Percentiles rank a stretch among this genome's conserved stretches.
These are phyloP conservation scores for Strigamia maritima DNA, from an alignment of 2,888 invertebrate genomes.

Conservation along the genomic window DNA sequence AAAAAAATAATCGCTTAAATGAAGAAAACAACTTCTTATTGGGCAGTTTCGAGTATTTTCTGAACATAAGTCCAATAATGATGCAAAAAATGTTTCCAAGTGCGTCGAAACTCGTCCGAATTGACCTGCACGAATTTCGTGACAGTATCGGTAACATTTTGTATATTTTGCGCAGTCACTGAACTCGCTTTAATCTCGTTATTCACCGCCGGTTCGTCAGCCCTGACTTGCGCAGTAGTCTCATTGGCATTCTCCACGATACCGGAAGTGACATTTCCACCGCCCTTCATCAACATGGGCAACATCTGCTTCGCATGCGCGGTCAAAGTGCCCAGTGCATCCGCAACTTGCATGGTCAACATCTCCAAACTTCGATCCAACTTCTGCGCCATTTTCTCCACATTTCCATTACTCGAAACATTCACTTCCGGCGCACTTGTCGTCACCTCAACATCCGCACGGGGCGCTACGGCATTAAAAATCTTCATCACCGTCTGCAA, in stretches of 20 bases:
- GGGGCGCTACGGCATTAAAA: conserved; percentile 35
- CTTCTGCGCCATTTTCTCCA: conserved; percentile 17
- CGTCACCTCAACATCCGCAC: background rate
- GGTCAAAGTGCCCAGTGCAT: conserved; percentile 24
- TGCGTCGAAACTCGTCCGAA: conserved; percentile 37
- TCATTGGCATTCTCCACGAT: conserved; percentile 22
- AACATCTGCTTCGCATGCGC: conserved; percentile 35
- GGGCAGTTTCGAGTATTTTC: conserved; percentile 34
- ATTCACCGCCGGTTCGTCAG: background rate
- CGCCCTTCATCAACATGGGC: conserved; percentile 1
- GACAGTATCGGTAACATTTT: conserved; percentile 31
- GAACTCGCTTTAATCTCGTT: background rate
- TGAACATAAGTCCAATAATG: conserved; percentile 38
- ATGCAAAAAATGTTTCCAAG: conserved; percentile 38
- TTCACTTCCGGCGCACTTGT: background rate
- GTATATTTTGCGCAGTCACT: background rate
- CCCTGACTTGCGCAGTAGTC: conserved; percentile 10
- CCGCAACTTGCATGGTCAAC: conserved; percentile 34
- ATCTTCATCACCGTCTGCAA: conserved; percentile 37
- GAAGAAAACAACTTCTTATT: background rate
- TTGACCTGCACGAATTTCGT: conserved; percentile 28
- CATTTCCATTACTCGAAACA: background rate
- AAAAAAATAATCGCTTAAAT: background rate
- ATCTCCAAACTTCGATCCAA: conserved; percentile 32
- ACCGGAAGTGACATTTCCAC: background rate